These are phyloP conservation scores for Manis crassicaudata DNA, from an alignment of 2,797 vertebrate genomes.

Conservation along the genomic window DNA sequence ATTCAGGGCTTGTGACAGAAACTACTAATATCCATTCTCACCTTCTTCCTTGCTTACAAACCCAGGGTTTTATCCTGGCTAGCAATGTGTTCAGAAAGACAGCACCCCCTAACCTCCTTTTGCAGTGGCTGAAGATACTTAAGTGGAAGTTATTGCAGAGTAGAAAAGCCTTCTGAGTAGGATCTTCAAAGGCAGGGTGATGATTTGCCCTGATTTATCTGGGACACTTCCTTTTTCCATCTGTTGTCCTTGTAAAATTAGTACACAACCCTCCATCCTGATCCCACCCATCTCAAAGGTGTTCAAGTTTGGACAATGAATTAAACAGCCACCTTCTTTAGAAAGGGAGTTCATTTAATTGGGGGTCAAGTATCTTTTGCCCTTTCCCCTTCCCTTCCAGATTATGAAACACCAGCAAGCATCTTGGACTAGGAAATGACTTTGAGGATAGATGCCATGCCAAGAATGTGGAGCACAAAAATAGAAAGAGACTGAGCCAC, in stretches of 20 bases:
- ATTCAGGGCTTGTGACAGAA: neutral
- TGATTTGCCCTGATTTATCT: neutral
- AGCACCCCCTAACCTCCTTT: neutral
- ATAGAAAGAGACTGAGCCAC: neutral
- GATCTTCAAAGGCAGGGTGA: neutral
- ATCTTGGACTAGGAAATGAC: neutral
- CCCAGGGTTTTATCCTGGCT: neutral
- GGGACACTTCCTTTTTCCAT: neutral
- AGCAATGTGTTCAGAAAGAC: neutral
- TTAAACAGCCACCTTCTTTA: neutral
- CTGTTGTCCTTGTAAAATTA: neutral
- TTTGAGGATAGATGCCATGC: neutral
- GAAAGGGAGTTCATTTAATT: too few species aligned
- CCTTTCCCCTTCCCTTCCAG: neutral
- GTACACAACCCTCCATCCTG: too few species aligned
- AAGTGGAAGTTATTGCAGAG: too few species aligned
- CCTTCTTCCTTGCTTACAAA: neutral
- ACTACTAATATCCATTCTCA: too few species aligned
- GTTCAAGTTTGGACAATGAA: neutral
- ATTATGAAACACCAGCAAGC: neutral
- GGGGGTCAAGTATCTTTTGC: neutral
- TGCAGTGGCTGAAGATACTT: neutral
- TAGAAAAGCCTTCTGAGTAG: neutral
- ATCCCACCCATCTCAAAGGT: neutral
- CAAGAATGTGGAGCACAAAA: neutral